A percentile compares a stretch with the other conserved stretches of the same genome.
These are phyloP conservation scores for Clarias laeviceps DNA, from an alignment of 2,797 vertebrate genomes.

Conservation along the genomic window DNA sequence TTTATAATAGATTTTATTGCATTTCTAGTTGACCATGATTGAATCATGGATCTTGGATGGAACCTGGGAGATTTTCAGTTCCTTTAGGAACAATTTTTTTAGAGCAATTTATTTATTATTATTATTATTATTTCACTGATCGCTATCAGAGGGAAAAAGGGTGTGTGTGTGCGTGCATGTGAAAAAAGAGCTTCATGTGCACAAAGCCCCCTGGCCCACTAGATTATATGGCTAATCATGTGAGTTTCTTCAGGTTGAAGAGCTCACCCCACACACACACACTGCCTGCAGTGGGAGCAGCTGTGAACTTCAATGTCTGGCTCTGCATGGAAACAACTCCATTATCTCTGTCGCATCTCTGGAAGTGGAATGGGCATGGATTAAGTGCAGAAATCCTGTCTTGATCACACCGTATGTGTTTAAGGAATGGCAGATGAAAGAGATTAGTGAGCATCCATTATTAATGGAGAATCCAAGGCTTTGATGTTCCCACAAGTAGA, in stretches of 20 bases:
- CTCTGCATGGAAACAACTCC: not conserved
- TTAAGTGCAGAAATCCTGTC: constrained; percentile 35
- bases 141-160: not conserved
- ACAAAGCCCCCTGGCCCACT: not conserved
- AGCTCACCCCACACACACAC: not conserved
- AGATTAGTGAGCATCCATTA: constrained; percentile 38
- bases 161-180: not conserved
- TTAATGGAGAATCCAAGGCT: constrained; percentile 30
- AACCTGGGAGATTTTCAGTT: not conserved
- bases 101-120: too few species aligned
- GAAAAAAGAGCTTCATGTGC: not conserved
- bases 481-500: constrained; percentile 4
- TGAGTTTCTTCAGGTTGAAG: constrained; percentile 8
- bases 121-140: not conserved
- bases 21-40: not conserved
- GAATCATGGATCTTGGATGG: too few species aligned
- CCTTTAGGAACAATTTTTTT: not conserved
- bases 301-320: constrained; percentile 2
- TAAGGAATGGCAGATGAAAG: constrained; percentile 39
- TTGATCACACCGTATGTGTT: constrained; percentile 43
- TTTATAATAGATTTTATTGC: not conserved
- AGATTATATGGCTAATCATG: constrained; percentile 22
- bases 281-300: not conserved
- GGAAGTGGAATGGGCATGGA: constrained; percentile 30
- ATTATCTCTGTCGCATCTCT: constrained; percentile 14